A percentile compares a stretch with the other conserved stretches of the same genome.
Conservation (phyloP, 2,888 invertebrate genomes). For the Nomada fucata region DNA sequence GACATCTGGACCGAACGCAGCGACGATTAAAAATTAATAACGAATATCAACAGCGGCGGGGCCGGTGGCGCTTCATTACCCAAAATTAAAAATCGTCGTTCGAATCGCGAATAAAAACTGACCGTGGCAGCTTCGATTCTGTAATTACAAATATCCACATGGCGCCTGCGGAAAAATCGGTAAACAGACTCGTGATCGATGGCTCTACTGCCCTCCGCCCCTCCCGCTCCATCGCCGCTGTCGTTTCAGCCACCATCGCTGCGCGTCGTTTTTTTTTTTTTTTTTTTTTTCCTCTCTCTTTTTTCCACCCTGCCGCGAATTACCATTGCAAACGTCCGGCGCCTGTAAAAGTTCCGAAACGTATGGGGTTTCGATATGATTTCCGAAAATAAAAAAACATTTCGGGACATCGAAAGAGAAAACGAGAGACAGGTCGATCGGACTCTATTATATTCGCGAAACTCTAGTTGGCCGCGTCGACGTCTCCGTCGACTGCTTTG, state of each 20-base stretch:
- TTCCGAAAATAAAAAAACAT: constrained; percentile 61
- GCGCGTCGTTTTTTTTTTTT: constrained; percentile 50
- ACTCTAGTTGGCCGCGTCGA: constrained; percentile 56
- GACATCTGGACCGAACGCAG: constrained; percentile 70
- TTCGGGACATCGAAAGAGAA: background rate
- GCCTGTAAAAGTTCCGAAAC: constrained; percentile 69
- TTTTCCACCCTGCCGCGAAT: constrained; percentile 72
- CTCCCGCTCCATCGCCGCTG: constrained; percentile 17
- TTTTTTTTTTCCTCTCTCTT: constrained; percentile 46
- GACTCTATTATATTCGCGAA: constrained; percentile 70
- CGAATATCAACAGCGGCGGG: constrained; percentile 81
- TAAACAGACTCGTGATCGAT: constrained; percentile 79
- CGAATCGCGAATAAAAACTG: constrained; percentile 77
- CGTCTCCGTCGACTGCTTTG: constrained; percentile 12
- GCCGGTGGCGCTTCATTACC: constrained; percentile 78
- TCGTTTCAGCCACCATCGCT: constrained; percentile 29
- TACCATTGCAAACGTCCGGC: constrained; percentile 76
- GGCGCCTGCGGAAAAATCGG: constrained; percentile 75
- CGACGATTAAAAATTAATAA: constrained; percentile 83
- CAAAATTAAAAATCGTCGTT: constrained; percentile 80
- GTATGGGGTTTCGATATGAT: constrained; percentile 73
- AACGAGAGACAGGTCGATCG: constrained; percentile 41
- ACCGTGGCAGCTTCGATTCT: constrained; percentile 71
- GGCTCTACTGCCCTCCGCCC: constrained; percentile 49
- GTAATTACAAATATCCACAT: constrained; percentile 83